Evolutionary conservation across 1,140 invertebrate genomes (phyloP).

Genomic region (Pseudoatta argentina): DNA sequence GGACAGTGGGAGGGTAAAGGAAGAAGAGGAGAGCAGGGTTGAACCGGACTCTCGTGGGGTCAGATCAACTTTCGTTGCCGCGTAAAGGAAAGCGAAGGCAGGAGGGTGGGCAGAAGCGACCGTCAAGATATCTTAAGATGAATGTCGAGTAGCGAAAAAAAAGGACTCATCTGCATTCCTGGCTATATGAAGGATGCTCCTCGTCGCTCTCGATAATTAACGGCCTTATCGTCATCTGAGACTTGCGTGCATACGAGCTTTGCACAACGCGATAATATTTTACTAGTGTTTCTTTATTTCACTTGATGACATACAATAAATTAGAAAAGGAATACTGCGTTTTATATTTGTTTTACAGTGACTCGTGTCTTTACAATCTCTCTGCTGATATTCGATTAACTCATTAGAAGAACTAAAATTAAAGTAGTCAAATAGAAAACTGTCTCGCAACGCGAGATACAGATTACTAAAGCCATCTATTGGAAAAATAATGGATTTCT

Average conservation of each 20-base stretch:
- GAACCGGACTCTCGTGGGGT: slow-evolving; percentile 72
- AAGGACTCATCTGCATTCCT: slow-evolving; percentile 72
- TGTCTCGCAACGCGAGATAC: too few species aligned
- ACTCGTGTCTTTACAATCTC: not conserved
- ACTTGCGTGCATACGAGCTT: slow-evolving; percentile 15
- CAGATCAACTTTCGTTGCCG: slow-evolving; percentile 72
- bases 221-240: slow-evolving; percentile 61
- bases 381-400: not conserved
- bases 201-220: slow-evolving; percentile 68
- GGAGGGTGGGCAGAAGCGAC: slow-evolving; percentile 25
- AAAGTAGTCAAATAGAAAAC: not conserved
- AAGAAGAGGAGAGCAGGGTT: slow-evolving; percentile 41
- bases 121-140: slow-evolving; percentile 64
- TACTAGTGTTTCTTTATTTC: slow-evolving; percentile 4
- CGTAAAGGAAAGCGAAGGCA: slow-evolving; percentile 45
- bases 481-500: too few species aligned
- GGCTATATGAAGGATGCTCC: slow-evolving; percentile 63
- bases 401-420: not conserved
- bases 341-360: slow-evolving; percentile 3
- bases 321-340: not conserved
- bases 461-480: too few species aligned
- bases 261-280: slow-evolving; percentile 17
- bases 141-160: slow-evolving; percentile 66
- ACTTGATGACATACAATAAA: slow-evolving; percentile 21
- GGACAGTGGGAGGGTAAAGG: not conserved